Evolutionary conservation across 2,113 vertebrate species (phyloP).

Genomic region (Syrmaticus mikado): DNA sequence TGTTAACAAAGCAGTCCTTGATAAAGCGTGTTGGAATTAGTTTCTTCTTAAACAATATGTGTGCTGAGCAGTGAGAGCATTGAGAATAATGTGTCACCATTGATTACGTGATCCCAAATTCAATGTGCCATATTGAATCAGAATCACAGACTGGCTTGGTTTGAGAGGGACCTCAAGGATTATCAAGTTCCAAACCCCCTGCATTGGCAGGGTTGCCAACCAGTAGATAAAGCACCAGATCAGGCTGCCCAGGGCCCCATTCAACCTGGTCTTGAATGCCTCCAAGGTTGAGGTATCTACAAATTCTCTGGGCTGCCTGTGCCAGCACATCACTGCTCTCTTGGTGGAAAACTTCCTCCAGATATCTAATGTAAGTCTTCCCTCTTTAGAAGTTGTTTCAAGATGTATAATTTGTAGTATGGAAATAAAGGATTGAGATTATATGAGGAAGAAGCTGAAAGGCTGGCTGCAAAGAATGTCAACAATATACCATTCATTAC

Average conservation of each 20-base stretch:
- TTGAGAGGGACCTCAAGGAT: no score
- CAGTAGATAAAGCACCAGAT: no score
- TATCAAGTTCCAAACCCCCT: no score
- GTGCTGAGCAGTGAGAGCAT: not conserved
- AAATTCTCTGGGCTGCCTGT: no score
- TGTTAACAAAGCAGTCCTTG: conserved; percentile 35
- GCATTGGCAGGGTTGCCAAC: no score
- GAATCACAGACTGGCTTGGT: no score
- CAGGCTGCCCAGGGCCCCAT: no score
- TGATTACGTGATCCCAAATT: not conserved
- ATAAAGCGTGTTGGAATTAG: conserved; percentile 28
- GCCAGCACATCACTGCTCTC: no score
- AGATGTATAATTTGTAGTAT: not conserved
- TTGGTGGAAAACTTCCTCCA: no score
- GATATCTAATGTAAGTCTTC: no score
- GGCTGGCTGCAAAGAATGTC: not conserved
- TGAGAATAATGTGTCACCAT: not conserved
- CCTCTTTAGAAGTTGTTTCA: not conserved
- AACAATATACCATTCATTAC: not conserved
- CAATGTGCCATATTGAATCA: not conserved
- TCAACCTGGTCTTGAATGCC: no score
- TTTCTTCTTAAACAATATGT: not conserved
- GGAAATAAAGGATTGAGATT: not conserved
- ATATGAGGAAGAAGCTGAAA: not conserved
- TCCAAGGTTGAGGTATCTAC: no score